Base-by-base conservation (phyloP, 2,113 vertebrate genomes). In the Sinocyclocheilus grahami region DNA sequence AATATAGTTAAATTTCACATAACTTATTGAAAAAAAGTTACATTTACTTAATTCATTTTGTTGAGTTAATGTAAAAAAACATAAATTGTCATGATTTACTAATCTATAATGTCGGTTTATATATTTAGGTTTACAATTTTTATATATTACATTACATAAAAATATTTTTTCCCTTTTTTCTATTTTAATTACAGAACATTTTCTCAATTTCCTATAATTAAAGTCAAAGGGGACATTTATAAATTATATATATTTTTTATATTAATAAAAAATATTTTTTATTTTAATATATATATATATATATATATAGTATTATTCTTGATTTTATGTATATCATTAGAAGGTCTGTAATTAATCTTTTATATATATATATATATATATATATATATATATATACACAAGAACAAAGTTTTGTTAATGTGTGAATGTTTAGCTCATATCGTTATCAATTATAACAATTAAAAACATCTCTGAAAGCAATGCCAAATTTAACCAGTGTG, bases 401-500 rank as follows among this genome's bases (percentile, higher is more conserved):
- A 39, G n/a, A 18, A 18, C 60, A 48, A 60, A 63, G 30, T 58
- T 60, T 46, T 42, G 3, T 6, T 37, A 80, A 67, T 67, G 79
- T 65, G 60, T 81, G 55, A 62, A 39, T 62, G 30, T 65, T 46
- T 22, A 30, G 58, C 27, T 62, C 58, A 62, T 51, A 51, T 78
- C 14, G 16, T 7, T 42, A 74, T 81, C 69, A 33, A 46, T 4
- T 72, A 37, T 62, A 22, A 75, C n/a, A 79, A 55, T 71, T n/a
- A 62, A 39, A 80, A 86, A 80, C 46, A 79, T 69, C 60, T 71
- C 33, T 24, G 77, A 69, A 69, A 83, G 22, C 30, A 53, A 16
- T 60, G 37, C 82, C 60, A 74, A 88, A 88, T 58, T 88, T 90
- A 63, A 85, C 72, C 72, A 78, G 82, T n/a, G 88, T 90, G 90